Percentiles rank a stretch among this genome's conserved stretches.
phyloP scores from a whole-genome alignment of 2,797 vertebrate genomes.

The Poeciliopsis gracilis region DNA sequence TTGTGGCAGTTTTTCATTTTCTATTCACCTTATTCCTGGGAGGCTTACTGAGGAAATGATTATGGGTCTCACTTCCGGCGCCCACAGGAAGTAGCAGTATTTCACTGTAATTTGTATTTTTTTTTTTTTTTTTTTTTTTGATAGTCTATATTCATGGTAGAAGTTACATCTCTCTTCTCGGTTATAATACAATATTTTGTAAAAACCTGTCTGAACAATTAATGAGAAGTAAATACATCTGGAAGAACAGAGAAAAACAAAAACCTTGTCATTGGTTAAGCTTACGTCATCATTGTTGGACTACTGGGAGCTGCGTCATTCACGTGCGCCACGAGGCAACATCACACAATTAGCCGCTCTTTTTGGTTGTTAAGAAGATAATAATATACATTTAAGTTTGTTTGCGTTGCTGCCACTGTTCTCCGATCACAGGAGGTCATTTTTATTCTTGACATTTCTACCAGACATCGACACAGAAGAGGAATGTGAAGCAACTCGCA shows the following conservation, averaged over 20 bases:
- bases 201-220: neutral
- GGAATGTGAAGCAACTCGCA: neutral
- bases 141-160: too few species aligned
- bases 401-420: neutral
- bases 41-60: too few species aligned
- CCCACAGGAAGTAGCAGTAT: too few species aligned
- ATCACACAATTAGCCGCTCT: neutral
- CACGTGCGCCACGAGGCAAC: neutral
- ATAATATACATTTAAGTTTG: too few species aligned
- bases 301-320: neutral
- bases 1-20: too few species aligned
- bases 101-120: neutral
- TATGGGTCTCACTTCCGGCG: too few species aligned
- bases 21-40: too few species aligned
- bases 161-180: too few species aligned
- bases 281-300: neutral
- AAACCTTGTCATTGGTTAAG: neutral
- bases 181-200: neutral
- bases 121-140: neutral
- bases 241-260: neutral
- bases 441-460: neutral
- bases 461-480: neutral
- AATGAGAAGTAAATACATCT: constrained; percentile 1
- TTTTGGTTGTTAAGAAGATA: neutral
- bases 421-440: neutral